Conservation (phyloP, 2,888 invertebrate species). For the Cactoblastis cactorum region DNA sequence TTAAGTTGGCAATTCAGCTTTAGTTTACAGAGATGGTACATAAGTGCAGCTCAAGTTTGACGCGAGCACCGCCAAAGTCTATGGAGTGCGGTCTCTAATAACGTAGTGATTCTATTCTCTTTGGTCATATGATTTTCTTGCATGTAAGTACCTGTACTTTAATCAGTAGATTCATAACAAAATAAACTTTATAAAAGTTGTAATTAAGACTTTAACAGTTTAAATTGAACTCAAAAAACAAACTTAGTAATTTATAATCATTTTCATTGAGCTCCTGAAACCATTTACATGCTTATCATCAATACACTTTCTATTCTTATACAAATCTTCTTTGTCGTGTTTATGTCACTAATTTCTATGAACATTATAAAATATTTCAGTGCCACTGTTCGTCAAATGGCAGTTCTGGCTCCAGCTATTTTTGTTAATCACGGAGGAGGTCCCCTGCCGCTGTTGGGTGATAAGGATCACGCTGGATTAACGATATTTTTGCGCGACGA, state of each 20-base stretch:
- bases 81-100: too few species aligned
- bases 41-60: too few species aligned
- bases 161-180: too few species aligned
- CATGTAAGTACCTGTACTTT: too few species aligned
- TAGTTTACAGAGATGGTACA: too few species aligned
- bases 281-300: constrained; percentile 61
- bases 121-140: too few species aligned
- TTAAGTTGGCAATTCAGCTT: too few species aligned
- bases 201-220: too few species aligned
- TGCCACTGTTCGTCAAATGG: constrained; percentile 53
- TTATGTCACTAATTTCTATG: constrained; percentile 67
- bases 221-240: too few species aligned
- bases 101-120: too few species aligned
- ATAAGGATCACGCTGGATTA: constrained; percentile 57
- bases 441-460: constrained; percentile 63
- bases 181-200: too few species aligned
- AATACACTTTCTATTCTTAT: constrained; percentile 62
- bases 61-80: too few species aligned
- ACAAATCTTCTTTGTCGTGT: constrained; percentile 62
- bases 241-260: neutral
- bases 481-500: constrained; percentile 61
- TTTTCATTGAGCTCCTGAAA: neutral
- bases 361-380: constrained; percentile 62
- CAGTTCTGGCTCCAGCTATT: constrained; percentile 59
- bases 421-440: constrained; percentile 74